Evolutionary conservation across 1,140 invertebrate genomes (phyloP), one percentile per base, ranked within the genome.

Genomic region (Vollenhovia emeryi): DNA sequence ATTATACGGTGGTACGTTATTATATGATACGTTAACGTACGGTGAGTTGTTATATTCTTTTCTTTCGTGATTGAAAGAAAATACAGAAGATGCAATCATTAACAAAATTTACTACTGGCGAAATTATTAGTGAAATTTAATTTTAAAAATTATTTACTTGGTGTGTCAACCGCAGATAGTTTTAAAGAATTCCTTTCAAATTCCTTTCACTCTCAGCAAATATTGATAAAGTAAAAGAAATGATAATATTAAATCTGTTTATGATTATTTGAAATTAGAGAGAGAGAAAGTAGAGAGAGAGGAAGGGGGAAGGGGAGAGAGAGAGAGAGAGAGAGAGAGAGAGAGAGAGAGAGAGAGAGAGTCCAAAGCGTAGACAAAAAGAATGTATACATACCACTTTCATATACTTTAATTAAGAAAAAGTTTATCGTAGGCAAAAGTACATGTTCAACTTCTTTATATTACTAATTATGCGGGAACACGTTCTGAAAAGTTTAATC

Each of bases 401-500:
- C 50, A 43, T 43, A 48, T 71, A 55, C 6, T 40, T 71, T 80
- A 80, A 80, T 71, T 80, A 71, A 43, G 33, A 43, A 69, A 69
- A 69, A 69, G 36, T 80, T 80, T 80, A 80, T 55, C 62, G 21
- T 36, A 24, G n/a, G 55, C 78, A 55, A 69, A 71, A 55, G 24
- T 80, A 71, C 48, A 80, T 36, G 64, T 71, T 43, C 48, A 66
- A 55, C 36, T 36, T 57, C 36, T 80, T 55, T 55, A 36, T 27
- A 55, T 57, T 71, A 80, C 50, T 80, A 80, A 71, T 80, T 80
- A 80, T 71, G 78, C 48, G 64, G 24, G 15, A 36, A 11, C 64
- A 71, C 78, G 66, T 80, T 55, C 21, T 40, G 64, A 80, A 69
- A 79, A 80, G 64, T 80, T 80, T 69, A 80, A 69, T 27, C 9